phyloP scores from a whole-genome alignment of 2,797 vertebrate species.

The Phrynocephalus vlangalii region DNA sequence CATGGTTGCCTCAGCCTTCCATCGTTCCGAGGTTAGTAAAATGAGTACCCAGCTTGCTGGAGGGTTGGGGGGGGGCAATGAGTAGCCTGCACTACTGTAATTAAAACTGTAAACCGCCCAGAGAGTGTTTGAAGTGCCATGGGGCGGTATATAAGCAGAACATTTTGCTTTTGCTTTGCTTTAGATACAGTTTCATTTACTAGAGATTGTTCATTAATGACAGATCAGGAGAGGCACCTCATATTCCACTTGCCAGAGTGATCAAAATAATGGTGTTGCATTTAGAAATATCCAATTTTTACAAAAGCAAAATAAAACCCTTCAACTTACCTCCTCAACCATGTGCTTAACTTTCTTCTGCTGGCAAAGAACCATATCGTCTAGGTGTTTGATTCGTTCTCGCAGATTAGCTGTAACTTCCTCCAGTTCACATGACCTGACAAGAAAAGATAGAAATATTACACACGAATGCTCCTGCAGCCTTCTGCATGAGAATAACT shows the following conservation, averaged over 20 bases:
- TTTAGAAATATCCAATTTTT: neutral
- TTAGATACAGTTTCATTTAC: neutral
- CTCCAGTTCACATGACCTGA: conserved; percentile 88
- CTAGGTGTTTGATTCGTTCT: conserved; percentile 94
- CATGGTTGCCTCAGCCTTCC: too few relatives aligned
- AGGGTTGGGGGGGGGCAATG: too few relatives aligned
- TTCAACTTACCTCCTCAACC: conserved; percentile 93
- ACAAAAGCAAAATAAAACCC: neutral
- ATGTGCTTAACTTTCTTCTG: conserved; percentile 98
- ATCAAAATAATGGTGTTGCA: neutral
- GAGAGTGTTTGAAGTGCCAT: too few relatives aligned
- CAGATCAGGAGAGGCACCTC: neutral
- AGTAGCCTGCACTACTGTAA: too few relatives aligned
- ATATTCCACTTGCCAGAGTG: neutral
- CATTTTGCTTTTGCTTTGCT: too few relatives aligned
- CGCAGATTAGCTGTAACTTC: conserved; percentile 84
- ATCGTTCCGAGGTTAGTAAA: too few relatives aligned
- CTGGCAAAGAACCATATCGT: conserved; percentile 98
- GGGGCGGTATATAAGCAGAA: too few relatives aligned
- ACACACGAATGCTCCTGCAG: neutral
- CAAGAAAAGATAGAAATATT: conserved; percentile 4
- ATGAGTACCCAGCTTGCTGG: too few relatives aligned
- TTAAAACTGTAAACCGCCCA: too few relatives aligned
- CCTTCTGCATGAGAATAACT: neutral
- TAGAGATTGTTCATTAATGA: too few relatives aligned